Conservation (phyloP, 2,113 vertebrate genomes). For the Nestor notabilis region DNA sequence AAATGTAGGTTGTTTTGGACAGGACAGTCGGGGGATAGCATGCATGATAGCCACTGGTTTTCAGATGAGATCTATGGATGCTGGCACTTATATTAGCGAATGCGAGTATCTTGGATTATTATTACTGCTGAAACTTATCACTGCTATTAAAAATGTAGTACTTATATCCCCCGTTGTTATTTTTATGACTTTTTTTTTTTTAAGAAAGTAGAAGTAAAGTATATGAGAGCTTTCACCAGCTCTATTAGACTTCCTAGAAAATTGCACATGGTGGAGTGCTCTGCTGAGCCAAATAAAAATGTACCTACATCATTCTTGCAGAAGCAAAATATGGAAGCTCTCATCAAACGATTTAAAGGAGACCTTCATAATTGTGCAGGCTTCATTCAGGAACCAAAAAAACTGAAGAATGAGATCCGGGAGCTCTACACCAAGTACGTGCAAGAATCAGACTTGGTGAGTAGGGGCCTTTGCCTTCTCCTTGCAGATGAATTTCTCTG, state of each 20-base stretch:
- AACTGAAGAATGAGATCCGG: conserved; percentile 81
- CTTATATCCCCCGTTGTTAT: neutral
- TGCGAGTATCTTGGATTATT: neutral
- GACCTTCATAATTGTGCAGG: conserved; percentile 86
- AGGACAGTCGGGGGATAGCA: neutral
- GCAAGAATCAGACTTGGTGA: conserved; percentile 80
- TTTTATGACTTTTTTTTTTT: neutral
- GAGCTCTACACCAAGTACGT: conserved; percentile 81
- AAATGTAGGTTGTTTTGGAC: neutral
- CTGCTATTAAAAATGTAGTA: neutral
- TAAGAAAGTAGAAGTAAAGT: neutral
- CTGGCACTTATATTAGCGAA: neutral
- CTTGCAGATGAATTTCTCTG: neutral
- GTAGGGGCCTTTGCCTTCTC: conserved; percentile 13
- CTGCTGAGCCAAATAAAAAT: neutral
- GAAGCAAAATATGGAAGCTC: conserved; percentile 79
- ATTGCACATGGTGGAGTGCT: neutral
- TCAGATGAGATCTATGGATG: neutral
- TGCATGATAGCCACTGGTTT: neutral
- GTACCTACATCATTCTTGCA: conserved; percentile 48
- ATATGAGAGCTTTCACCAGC: neutral
- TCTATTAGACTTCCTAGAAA: neutral
- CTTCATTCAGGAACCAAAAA: conserved; percentile 85
- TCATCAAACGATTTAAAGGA: conserved; percentile 82
- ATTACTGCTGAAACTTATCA: neutral